phyloP scores from a whole-genome alignment of 1,140 invertebrate genomes.

The Sesamia nonagrioides region DNA sequence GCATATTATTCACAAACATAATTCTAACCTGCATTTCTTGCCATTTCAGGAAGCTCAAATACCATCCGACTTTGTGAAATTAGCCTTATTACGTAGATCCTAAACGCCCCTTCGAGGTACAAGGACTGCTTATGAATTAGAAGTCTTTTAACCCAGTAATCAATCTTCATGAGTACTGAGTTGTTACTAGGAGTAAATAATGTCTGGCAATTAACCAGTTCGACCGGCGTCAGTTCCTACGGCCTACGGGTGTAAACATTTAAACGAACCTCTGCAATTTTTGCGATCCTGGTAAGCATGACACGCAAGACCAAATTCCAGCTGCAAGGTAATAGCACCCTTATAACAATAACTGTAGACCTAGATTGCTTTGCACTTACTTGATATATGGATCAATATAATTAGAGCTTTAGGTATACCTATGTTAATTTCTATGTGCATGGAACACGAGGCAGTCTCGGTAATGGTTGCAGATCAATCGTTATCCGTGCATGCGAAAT shows the following conservation, averaged over 20 bases:
- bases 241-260: conserved; percentile 51
- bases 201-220: conserved; percentile 72
- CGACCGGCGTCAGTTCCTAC: conserved; percentile 59
- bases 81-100: conserved; percentile 17
- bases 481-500: conserved; percentile 54
- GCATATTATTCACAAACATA: conserved; percentile 31
- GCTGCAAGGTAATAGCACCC: neutral
- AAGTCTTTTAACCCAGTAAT: conserved; percentile 73
- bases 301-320: conserved; percentile 15
- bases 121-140: conserved; percentile 64
- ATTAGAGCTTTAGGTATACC: conserved; percentile 32
- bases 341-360: conserved; percentile 1
- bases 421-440: conserved; percentile 18
- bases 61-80: conserved; percentile 17
- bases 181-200: conserved; percentile 64
- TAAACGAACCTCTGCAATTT: conserved; percentile 56
- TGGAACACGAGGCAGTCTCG: conserved; percentile 17
- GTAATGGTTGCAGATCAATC: conserved; percentile 53
- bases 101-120: conserved; percentile 49
- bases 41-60: conserved; percentile 34
- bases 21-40: conserved; percentile 16
- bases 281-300: conserved; percentile 32
- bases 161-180: conserved; percentile 71
- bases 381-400: conserved; percentile 27
- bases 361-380: conserved; percentile 9